Evolutionary conservation across 2,888 invertebrate genomes (phyloP).

Genomic region (Melinaea menophilus): DNA sequence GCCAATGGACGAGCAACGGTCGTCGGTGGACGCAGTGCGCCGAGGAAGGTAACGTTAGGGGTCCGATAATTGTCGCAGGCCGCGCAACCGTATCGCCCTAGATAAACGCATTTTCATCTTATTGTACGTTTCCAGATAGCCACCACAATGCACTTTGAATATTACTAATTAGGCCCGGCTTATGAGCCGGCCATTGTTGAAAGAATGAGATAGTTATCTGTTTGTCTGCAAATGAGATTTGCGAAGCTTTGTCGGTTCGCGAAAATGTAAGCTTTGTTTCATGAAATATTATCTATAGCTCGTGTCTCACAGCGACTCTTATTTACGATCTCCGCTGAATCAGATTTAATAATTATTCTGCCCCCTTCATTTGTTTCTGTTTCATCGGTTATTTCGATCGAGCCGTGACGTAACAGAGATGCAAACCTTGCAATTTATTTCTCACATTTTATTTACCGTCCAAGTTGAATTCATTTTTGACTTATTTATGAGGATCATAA

Average conservation of each 20-base stretch:
- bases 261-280: conserved; percentile 71
- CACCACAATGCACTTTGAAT: conserved; percentile 73
- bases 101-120: conserved; percentile 71
- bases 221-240: conserved; percentile 74
- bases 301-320: conserved; percentile 32
- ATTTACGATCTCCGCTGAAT: conserved; percentile 40
- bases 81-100: conserved; percentile 69
- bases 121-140: conserved; percentile 71
- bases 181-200: conserved; percentile 76
- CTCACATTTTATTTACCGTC: no score
- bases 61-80: conserved; percentile 73
- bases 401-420: neutral
- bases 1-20: conserved; percentile 45
- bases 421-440: no score
- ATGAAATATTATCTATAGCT: conserved; percentile 55
- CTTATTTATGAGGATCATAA: no score
- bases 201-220: conserved; percentile 76
- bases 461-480: no score
- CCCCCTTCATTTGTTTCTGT: conserved; percentile 11
- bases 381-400: neutral
- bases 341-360: conserved; percentile 44
- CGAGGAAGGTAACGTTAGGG: conserved; percentile 48
- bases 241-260: conserved; percentile 74
- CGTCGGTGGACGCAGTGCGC: conserved; percentile 30
- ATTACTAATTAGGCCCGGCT: conserved; percentile 77